These are phyloP conservation scores for Periophthalmus modestus DNA, from an alignment of 2,113 vertebrate genomes.

Conservation along the genomic window DNA sequence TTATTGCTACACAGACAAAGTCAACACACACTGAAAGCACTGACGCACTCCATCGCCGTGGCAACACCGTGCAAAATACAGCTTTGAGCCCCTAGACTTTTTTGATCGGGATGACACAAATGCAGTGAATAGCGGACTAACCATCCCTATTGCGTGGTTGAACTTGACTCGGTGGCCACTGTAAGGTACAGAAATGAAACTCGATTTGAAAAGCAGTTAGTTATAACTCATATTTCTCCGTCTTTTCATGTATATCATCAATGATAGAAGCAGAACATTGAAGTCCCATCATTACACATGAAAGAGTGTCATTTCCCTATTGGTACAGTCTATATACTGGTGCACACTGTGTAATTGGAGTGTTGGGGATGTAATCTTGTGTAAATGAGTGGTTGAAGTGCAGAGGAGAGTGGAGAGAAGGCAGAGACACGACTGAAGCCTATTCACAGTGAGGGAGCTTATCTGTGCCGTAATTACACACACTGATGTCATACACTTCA, in stretches of 20 bases:
- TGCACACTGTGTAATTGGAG: neutral
- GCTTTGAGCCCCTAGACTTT: too few species aligned
- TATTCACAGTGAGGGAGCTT: neutral
- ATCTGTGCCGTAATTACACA: neutral
- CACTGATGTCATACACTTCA: neutral
- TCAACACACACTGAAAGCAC: too few species aligned
- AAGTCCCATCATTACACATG: neutral
- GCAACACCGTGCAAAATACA: too few species aligned
- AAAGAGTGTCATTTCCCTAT: neutral
- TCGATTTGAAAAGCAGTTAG: neutral
- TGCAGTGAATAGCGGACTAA: too few species aligned
- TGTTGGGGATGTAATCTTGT: neutral
- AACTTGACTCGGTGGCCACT: too few species aligned
- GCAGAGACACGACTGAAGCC: neutral
- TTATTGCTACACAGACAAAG: too few species aligned
- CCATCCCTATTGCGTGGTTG: too few species aligned
- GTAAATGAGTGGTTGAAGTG: neutral
- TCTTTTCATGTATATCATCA: neutral
- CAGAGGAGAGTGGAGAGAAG: neutral
- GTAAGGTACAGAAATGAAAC: neutral
- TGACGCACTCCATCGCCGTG: too few species aligned
- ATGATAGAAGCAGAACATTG: neutral
- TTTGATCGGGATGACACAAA: too few species aligned
- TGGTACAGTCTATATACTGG: neutral
- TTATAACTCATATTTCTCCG: neutral